These are phyloP conservation scores for Melitaea cinxia DNA, from an alignment of 1,140 invertebrate species.

Conservation along the genomic window DNA sequence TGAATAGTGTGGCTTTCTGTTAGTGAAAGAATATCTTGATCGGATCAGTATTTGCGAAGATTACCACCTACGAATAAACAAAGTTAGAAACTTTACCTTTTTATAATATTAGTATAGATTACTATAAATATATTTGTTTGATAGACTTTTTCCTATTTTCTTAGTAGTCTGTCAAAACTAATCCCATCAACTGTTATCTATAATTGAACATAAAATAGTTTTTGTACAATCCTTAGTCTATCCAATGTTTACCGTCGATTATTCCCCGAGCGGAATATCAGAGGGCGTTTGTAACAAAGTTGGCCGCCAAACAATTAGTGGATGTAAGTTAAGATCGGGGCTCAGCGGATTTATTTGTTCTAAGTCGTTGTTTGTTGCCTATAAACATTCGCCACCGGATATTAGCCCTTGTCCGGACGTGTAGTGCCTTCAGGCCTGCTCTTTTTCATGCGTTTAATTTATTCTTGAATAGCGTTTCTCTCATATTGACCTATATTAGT, in stretches of 20 bases:
- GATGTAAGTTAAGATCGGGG: conserved; percentile 54
- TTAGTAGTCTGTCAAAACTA: too few relatives aligned
- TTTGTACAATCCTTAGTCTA: not conserved
- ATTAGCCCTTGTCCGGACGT: conserved; percentile 68
- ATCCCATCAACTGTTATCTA: too few relatives aligned
- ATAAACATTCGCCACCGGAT: conserved; percentile 68
- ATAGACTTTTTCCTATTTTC: too few relatives aligned
- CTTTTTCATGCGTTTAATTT: conserved; percentile 35
- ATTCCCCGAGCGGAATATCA: conserved; percentile 32
- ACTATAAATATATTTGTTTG: too few relatives aligned
- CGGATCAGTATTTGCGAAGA: too few relatives aligned
- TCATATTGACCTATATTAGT: conserved; percentile 30
- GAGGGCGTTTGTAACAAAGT: conserved; percentile 43
- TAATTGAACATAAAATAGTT: too few relatives aligned
- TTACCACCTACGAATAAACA: too few relatives aligned
- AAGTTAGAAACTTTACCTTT: too few relatives aligned
- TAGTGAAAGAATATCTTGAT: too few relatives aligned
- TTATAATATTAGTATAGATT: too few relatives aligned
- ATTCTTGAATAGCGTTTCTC: conserved; percentile 29
- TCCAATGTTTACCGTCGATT: conserved; percentile 27
- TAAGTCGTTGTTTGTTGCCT: conserved; percentile 60
- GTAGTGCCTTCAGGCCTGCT: conserved; percentile 31
- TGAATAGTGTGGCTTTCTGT: too few relatives aligned
- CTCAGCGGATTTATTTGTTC: conserved; percentile 58
- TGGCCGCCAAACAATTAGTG: conserved; percentile 51